Percentiles rank a stretch among this genome's conserved stretches.
Evolutionary conservation across 2,888 invertebrate species (phyloP).

Genomic region (Phengaris alcon): DNA sequence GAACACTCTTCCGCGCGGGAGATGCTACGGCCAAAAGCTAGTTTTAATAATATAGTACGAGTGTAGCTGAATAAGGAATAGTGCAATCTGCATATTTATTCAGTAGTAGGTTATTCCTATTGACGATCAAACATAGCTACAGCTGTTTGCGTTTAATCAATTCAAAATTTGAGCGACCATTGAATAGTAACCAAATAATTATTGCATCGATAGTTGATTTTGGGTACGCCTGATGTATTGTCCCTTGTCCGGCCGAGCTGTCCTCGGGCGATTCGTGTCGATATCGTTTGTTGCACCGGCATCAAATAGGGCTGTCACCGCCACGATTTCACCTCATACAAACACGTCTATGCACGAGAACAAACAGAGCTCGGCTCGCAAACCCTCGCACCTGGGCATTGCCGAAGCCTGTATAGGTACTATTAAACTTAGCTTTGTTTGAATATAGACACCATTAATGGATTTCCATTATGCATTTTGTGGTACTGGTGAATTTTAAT

Average conservation of each 20-base stretch:
- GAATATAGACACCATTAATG: conserved; percentile 29
- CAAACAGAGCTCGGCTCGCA: not conserved
- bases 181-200: conserved; percentile 28
- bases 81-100: not conserved
- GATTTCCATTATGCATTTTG: conserved; percentile 27
- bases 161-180: conserved; percentile 27
- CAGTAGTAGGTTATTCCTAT: not conserved
- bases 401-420: conserved; percentile 29
- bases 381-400: conserved; percentile 43
- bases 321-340: not conserved
- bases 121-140: not conserved
- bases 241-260: conserved; percentile 30
- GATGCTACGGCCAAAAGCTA: too few relatives aligned
- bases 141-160: conserved; percentile 10
- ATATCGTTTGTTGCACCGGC: conserved; percentile 44
- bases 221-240: conserved; percentile 32
- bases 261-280: conserved; percentile 35
- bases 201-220: conserved; percentile 32
- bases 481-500: conserved; percentile 23
- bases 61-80: not conserved
- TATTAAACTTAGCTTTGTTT: conserved; percentile 30
- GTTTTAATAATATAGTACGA: not conserved
- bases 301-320: conserved; percentile 1
- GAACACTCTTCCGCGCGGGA: too few relatives aligned
- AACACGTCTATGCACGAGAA: not conserved